Conservation (phyloP, 2,888 invertebrate genomes). For the Plagiodera versicolora region DNA sequence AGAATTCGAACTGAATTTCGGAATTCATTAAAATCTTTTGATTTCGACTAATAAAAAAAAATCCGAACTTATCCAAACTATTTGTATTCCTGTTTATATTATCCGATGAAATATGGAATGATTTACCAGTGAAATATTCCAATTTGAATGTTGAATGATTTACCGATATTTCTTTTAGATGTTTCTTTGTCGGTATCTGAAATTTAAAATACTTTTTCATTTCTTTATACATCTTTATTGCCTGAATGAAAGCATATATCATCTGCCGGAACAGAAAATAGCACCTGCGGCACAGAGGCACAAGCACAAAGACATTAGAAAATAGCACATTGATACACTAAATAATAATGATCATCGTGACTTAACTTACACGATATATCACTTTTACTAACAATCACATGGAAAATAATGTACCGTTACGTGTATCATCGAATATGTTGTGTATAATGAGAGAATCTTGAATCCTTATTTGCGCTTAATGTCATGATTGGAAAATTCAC, state of each 20-base stretch:
- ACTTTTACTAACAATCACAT: conserved; percentile 40
- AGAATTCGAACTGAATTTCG: too few species aligned
- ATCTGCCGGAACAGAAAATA: conserved; percentile 40
- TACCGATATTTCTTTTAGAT: not conserved
- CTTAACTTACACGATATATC: conserved; percentile 38
- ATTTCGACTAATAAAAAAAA: too few species aligned
- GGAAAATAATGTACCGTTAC: conserved; percentile 32
- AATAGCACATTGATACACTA: conserved; percentile 24
- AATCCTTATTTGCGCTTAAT: conserved; percentile 18
- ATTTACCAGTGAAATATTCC: too few species aligned
- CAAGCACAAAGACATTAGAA: conserved; percentile 24
- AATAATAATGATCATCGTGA: conserved; percentile 36
- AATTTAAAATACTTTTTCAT: not conserved
- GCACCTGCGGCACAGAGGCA: conserved; percentile 36
- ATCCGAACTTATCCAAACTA: too few species aligned
- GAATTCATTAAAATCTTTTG: too few species aligned
- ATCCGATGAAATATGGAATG: too few species aligned
- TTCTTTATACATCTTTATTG: conserved; percentile 5
- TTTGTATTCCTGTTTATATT: too few species aligned
- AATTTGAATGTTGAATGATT: conserved; percentile 16
- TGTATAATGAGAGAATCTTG: conserved; percentile 28
- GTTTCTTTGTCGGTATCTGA: not conserved
- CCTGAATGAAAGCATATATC: conserved; percentile 40
- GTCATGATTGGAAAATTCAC: not conserved
- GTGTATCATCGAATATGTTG: conserved; percentile 35